Evolutionary conservation across 2,113 vertebrate species (phyloP), one percentile per base, ranked within the genome.

Genomic region (Rhombomys opimus): DNA sequence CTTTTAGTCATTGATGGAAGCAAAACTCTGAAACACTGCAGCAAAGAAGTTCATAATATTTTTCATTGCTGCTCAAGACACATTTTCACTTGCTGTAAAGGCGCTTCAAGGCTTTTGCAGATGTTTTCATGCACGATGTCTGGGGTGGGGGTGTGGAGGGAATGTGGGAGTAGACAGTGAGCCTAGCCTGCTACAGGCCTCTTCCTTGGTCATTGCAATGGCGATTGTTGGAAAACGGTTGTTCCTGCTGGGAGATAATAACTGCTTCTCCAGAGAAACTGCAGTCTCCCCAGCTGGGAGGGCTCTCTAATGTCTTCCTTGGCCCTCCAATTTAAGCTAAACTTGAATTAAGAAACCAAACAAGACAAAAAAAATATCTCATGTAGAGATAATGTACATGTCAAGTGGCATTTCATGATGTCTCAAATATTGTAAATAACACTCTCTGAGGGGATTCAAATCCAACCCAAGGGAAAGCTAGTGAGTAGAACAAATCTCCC

Each of bases 51-150:
- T 85, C 87, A 38, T 12, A 46, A 93, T 88, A n/a, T 87, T 90
- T 68, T 77, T 50, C 65, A 70, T 92, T 92, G 93, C 86, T 89
- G 3, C 32, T 61, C 13, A 38, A 95, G 68, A 95, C 82, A 95
- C 7, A 67, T 89, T 93, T 96, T 91, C 76, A 86, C 68, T 94
- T 68, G 65, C 59, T 93, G 8, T 59, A 90, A 92, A 77, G 17
- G 17, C 20, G 54, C 68, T 94, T 89, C 11, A 38, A 81, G 27
- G 63, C 63, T 89, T 96, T 50, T 15, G 20, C 52, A 77, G 73
- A 61, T 35, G 12, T 92, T 94, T 97, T 91, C 38, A 95, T 89
- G 93, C 85, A 91, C 54, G 95, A 96, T 94, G 52, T 80, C 73
- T 93, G 30, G 5, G 14, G 1, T 35, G 67, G 95, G 65, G 46